Conservation (phyloP, 2,888 invertebrate species). For the Sarcophaga rosellei region DNA sequence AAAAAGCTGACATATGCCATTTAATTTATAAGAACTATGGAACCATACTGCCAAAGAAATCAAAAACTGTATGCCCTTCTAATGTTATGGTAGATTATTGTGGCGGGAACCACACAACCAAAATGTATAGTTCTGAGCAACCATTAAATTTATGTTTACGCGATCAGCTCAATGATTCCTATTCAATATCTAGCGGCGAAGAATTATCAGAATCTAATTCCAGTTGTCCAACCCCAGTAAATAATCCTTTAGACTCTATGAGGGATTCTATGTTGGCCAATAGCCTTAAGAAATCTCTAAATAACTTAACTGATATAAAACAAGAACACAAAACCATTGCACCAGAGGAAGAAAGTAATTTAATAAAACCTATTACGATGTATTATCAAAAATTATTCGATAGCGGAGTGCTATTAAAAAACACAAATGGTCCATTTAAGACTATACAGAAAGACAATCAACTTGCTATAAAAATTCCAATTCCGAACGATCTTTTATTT, state of each 20-base stretch:
- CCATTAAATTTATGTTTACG: constrained; percentile 92
- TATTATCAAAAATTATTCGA: constrained; percentile 89
- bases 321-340: not conserved
- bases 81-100: not conserved
- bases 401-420: constrained; percentile 80
- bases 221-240: constrained; percentile 73
- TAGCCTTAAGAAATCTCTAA: constrained; percentile 81
- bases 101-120: constrained; percentile 48
- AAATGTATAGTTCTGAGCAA: constrained; percentile 83
- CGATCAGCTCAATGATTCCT: constrained; percentile 82
- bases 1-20: constrained; percentile 95
- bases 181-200: constrained; percentile 78
- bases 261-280: constrained; percentile 73
- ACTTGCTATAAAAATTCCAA: constrained; percentile 77
- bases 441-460: constrained; percentile 81
- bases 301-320: constrained; percentile 37
- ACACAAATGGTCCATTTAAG: constrained; percentile 75
- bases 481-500: constrained; percentile 74
- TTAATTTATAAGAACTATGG: constrained; percentile 95
- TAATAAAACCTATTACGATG: constrained; percentile 89
- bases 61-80: constrained; percentile 68
- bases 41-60: constrained; percentile 88
- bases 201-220: constrained; percentile 64
- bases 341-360: constrained; percentile 71
- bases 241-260: constrained; percentile 69